Evolutionary conservation across 2,113 vertebrate species (phyloP), one percentile per base, ranked within the genome.

Genomic region (Sardina pilchardus): DNA sequence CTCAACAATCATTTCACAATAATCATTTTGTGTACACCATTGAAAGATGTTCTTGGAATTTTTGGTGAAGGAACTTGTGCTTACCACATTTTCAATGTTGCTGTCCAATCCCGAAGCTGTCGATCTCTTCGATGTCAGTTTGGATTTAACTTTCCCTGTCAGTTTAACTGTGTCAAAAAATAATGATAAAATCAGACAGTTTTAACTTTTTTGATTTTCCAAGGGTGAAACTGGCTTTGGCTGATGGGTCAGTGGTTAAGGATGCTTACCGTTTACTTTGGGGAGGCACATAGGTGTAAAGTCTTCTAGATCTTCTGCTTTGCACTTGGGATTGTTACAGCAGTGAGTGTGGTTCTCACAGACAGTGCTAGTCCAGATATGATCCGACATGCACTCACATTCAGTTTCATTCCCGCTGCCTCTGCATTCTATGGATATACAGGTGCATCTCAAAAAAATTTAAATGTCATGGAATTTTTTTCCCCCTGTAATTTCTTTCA

Each of bases 351-450:
- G 30, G 0, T 0, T 39, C 85, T 91, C 84, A 50, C 94, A 94
- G 36, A 94, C 90, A 0, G 83, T 3, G 0, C 94, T 93, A 82
- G 89, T 94, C 94, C 94, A 95, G 4, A 81, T 67, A 47, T 90
- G 93, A 0, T 59, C 87, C 0, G 0, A 0, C 24, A 88, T 80
- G 84, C 94, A 95, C 87, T 81, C 90, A 86, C 94, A 95, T 0
- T 0, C 84, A 0, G 59, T 26, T 0, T 83, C 16, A 0, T 71
- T 2, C 17, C 89, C 91, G 83, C 89, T 6, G 14, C 92, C 19
- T 6, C 89, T 2, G 80, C 94, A 95, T 10, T 93, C 94, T 95
- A 30, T 2, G 12, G 48, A 50, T 14, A 87, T 6, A 59, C 50
- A 9, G 63, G n/a, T 3, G 10, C n/a, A 26, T 9, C 2, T 26